Conservation (phyloP, 2,113 vertebrate genomes). For the Ptyas mucosa region DNA sequence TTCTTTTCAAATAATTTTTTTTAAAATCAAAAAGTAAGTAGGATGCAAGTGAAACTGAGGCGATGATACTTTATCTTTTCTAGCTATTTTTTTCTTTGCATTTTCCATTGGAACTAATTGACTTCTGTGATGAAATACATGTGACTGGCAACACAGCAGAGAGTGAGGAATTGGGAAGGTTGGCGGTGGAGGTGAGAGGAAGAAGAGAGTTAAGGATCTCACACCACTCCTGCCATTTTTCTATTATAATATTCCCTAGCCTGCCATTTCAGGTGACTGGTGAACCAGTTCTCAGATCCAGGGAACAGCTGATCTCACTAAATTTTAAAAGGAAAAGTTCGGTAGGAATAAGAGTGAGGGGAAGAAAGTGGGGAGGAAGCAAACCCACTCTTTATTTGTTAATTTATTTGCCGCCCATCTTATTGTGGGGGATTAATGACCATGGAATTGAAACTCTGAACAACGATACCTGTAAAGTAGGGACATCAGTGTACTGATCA, state of each 20-base stretch:
- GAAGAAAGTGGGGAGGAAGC: background rate
- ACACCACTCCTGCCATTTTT: background rate
- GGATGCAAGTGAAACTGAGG: background rate
- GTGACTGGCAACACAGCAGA: background rate
- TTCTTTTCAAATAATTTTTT: background rate
- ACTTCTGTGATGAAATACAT: background rate
- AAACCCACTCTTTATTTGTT: background rate
- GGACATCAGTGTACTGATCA: background rate
- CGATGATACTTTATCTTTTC: background rate
- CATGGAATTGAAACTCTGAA: background rate
- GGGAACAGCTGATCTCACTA: background rate
- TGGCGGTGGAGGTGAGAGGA: background rate
- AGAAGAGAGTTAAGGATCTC: background rate
- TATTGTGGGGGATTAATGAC: background rate
- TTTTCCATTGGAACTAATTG: background rate
- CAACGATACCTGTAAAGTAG: background rate
- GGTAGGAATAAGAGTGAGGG: background rate
- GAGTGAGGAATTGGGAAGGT: background rate
- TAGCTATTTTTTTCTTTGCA: too few species aligned
- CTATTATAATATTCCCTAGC: background rate
- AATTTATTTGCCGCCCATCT: background rate
- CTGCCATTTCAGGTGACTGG: background rate
- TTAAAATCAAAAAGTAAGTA: background rate
- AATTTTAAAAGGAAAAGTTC: background rate
- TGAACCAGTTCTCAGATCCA: background rate